Base-by-base conservation (phyloP, 2,888 invertebrate genomes). In the Escarpia spicata region DNA sequence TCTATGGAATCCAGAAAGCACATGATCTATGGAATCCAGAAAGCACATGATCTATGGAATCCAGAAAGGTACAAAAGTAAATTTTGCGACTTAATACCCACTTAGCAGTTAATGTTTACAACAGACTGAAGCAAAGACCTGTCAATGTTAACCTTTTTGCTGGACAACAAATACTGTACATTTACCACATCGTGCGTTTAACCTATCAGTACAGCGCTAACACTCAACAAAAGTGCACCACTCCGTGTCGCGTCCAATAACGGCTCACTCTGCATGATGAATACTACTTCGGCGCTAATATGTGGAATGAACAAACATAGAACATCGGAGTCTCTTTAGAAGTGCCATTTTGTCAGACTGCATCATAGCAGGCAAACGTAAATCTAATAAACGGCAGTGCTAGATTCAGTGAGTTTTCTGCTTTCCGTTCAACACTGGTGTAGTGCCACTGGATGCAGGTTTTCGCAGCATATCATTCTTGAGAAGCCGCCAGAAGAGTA, bases 401-500 rank as follows among this genome's bases (percentile, higher is more conserved):
- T 2, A 26, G 1, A 26, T 75, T 75, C 75, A 75, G 75, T 75
- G 75, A 3, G 75, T 75, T 6, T 75, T 75, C 75, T 75, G 75
- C 26, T 19, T 75, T 26, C 75, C 75, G 19, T 75, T 26, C 75
- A 75, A 26, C 26, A 26, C 6, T 4, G 75, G 6, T 26, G 26
- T 75, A 2, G 1, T 1, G 19, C 75, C 4, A n/a, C 75, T 75
- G 75, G 75, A 10, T 6, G 52, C 26, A 12, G 19, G 52, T 19
- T 19, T 44, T 2, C 93, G 91, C 43, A 96, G 92, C 45, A 96
- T 93, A 93, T 96, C 96, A 92, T 95, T 96, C 93, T 95, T 95
- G 43, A 96, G 93, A 19, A 96, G 94, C 12, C 96, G 94, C 95
- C 95, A 95, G 94, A 96, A 96, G 43, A 96, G 94, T 26, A 96